phyloP scores from a whole-genome alignment of 2,113 vertebrate genomes.

The Calcarius ornatus region DNA sequence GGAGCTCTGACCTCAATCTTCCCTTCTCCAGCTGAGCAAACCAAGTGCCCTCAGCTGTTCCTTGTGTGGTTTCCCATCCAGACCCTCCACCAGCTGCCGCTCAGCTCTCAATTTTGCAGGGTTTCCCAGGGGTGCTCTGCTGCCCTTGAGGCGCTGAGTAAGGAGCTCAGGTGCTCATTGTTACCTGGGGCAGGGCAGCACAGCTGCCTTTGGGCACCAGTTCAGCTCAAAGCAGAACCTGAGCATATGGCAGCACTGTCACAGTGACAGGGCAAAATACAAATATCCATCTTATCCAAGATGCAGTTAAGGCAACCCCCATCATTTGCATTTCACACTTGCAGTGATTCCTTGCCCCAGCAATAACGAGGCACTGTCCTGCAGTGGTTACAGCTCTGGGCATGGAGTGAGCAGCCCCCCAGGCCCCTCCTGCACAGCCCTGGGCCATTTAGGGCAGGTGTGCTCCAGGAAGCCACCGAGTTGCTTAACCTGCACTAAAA shows the following conservation, averaged over 20 bases:
- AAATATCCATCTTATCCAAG: background rate
- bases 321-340: background rate
- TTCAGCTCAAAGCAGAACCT: background rate
- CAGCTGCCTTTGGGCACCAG: background rate
- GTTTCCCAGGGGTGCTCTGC: background rate
- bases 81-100: background rate
- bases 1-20: background rate
- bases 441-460: accelerated
- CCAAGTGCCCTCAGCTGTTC: background rate
- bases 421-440: background rate
- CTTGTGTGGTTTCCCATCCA: background rate
- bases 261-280: background rate
- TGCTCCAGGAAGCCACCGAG: background rate
- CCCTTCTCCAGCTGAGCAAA: background rate
- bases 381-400: background rate
- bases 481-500: background rate
- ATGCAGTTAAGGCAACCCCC: background rate
- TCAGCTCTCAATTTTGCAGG: background rate
- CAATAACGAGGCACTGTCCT: background rate
- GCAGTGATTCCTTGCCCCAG: background rate
- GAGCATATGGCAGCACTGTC: background rate
- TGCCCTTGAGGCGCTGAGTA: background rate
- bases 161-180: background rate
- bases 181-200: background rate
- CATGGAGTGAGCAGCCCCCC: background rate